These are phyloP conservation scores for Melanostigma gelatinosum DNA, from an alignment of 2,113 vertebrate genomes.

Conservation along the genomic window DNA sequence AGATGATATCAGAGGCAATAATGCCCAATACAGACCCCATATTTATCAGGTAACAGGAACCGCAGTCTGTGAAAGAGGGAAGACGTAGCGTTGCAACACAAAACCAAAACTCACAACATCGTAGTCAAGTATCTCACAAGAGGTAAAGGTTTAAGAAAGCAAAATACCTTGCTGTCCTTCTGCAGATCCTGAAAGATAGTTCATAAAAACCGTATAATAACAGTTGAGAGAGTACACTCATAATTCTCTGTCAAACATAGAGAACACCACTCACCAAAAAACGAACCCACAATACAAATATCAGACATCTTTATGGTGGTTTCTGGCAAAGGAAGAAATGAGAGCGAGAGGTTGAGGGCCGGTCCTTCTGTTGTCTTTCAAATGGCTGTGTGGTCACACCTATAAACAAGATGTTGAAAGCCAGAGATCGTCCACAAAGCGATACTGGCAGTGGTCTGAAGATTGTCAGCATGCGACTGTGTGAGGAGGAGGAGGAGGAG, in stretches of 20 bases:
- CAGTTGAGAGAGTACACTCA: background rate
- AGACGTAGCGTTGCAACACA: constrained; percentile 5
- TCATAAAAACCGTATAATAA: background rate
- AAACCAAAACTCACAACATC: background rate
- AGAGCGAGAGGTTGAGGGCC: constrained; percentile 1
- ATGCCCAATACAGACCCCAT: constrained; percentile 72
- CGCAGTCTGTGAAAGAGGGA: constrained; percentile 71
- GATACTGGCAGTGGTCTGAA: background rate
- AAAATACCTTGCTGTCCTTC: constrained; percentile 73
- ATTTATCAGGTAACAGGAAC: constrained; percentile 77
- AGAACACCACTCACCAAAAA: constrained; percentile 72
- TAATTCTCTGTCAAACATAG: background rate
- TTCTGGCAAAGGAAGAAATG: constrained; percentile 29
- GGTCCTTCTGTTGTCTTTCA: constrained; percentile 9
- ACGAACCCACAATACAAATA: constrained; percentile 58
- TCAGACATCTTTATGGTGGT: constrained; percentile 66
- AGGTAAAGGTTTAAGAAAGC: background rate
- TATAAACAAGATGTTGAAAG: constrained; percentile 18
- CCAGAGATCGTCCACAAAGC: background rate
- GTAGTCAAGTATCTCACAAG: background rate
- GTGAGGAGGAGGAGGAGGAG: constrained; percentile 33
- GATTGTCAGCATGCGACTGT: constrained; percentile 8
- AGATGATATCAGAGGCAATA: constrained; percentile 77
- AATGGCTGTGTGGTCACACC: background rate
- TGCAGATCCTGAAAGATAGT: constrained; percentile 68